A percentile compares a stretch with the other conserved stretches of the same genome.
Conservation (phyloP, 1,140 invertebrate genomes). For the Myzus persicae region DNA sequence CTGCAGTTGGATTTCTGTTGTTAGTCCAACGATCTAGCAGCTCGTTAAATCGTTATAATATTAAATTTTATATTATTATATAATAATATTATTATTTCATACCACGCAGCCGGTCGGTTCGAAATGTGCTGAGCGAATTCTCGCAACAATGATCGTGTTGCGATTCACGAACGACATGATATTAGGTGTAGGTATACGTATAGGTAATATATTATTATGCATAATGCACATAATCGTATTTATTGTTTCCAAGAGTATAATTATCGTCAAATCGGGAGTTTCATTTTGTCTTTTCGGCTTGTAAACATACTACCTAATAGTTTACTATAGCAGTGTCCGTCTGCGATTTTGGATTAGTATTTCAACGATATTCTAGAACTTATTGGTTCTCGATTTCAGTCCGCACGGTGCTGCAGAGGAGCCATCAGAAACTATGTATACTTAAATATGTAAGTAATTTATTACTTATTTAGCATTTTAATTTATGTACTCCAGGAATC, state of each 20-base stretch:
- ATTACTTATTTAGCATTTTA: conserved; percentile 52
- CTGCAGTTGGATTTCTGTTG: neutral
- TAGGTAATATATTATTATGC: neutral
- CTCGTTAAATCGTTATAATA: neutral
- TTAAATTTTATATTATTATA: too few relatives aligned
- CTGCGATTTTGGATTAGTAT: neutral
- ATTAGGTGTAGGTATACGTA: neutral
- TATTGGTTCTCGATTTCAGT: neutral
- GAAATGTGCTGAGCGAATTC: neutral
- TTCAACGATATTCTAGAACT: neutral
- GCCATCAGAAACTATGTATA: neutral
- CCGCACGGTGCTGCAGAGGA: neutral
- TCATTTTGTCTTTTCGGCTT: neutral
- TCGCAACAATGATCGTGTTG: neutral
- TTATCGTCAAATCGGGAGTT: neutral
- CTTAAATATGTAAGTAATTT: conserved; percentile 44
- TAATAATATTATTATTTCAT: neutral
- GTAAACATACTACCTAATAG: neutral
- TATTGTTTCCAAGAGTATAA: neutral
- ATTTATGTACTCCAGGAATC: conserved; percentile 43
- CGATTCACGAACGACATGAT: neutral
- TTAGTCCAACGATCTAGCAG: neutral
- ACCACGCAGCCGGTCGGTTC: neutral
- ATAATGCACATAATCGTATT: neutral
- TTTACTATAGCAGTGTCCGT: neutral